Evolutionary conservation across 2,888 invertebrate species (phyloP).

Genomic region (Pristionchus entomophagus): DNA sequence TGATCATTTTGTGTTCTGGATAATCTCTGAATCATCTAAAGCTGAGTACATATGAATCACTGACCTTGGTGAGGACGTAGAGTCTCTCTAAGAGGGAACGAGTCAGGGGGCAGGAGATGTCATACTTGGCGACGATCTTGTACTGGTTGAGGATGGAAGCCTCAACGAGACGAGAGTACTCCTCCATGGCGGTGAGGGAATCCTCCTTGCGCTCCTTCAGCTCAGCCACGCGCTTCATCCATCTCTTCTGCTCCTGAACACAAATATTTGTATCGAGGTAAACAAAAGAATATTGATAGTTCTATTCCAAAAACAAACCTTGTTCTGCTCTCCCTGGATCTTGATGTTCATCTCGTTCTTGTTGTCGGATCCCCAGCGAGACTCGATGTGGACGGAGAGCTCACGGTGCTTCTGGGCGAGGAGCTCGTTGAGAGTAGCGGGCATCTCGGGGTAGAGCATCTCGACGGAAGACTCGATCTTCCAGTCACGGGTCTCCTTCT

Average conservation of each 20-base stretch:
- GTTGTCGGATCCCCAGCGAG: conserved; percentile 26
- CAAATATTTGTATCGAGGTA: too few relatives aligned
- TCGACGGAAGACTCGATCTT: neutral
- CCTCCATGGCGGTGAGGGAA: conserved; percentile 35
- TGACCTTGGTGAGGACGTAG: conserved; percentile 40
- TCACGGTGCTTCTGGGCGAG: conserved; percentile 58
- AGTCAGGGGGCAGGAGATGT: conserved; percentile 50
- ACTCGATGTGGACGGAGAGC: conserved; percentile 39
- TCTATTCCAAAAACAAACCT: neutral
- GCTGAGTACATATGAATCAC: too few relatives aligned
- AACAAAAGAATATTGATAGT: neutral
- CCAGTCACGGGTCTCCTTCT: conserved; percentile 47
- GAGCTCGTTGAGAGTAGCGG: conserved; percentile 53
- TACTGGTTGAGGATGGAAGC: conserved; percentile 61
- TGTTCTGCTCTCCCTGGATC: conserved; percentile 41
- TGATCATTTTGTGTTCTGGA: neutral
- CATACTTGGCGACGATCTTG: conserved; percentile 56
- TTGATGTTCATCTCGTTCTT: conserved; percentile 3
- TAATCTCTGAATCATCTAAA: neutral
- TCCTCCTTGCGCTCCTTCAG: conserved; percentile 48
- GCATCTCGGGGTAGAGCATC: conserved; percentile 58
- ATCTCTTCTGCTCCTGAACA: conserved; percentile 55
- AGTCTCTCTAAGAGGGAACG: conserved; percentile 48
- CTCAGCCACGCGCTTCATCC: conserved; percentile 56
- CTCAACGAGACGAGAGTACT: conserved; percentile 57